Percentiles rank a stretch among this genome's conserved stretches.
Conservation (phyloP, 1,140 invertebrate species). For the Carcinoscorpius rotundicauda region DNA sequence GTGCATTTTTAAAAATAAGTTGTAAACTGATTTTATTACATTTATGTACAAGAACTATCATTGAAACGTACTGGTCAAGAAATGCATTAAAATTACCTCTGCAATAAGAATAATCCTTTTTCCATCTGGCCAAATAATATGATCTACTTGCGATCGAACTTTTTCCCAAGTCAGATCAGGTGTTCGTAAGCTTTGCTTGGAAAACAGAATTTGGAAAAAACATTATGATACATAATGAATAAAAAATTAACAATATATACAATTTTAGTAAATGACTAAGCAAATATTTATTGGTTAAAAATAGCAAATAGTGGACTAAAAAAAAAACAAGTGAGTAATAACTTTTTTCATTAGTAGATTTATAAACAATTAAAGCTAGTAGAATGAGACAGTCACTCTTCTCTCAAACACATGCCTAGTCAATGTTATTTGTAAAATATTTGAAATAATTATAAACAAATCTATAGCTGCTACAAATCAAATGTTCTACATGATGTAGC, state of each 20-base stretch:
- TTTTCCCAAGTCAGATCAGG: slow-evolving; percentile 94
- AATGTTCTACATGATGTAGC: too few relatives aligned
- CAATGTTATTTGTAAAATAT: too few relatives aligned
- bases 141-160: slow-evolving; percentile 84
- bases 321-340: too few relatives aligned
- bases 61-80: not conserved
- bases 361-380: too few relatives aligned
- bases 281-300: slow-evolving; percentile 2
- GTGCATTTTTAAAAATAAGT: not conserved
- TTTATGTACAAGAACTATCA: not conserved
- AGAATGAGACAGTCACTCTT: too few relatives aligned
- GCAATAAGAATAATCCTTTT: slow-evolving; percentile 64
- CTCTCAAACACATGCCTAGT: too few relatives aligned
- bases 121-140: slow-evolving; percentile 39
- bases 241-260: slow-evolving; percentile 6
- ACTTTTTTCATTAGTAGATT: too few relatives aligned
- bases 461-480: too few relatives aligned
- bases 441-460: too few relatives aligned
- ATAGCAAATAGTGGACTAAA: not conserved
- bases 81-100: slow-evolving; percentile 35
- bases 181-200: slow-evolving; percentile 74
- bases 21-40: not conserved
- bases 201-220: slow-evolving; percentile 19
- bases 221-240: slow-evolving; percentile 10
- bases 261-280: not conserved